Evolutionary conservation across 2,888 invertebrate species (phyloP).

Genomic region (Blastobasis lacticolella): DNA sequence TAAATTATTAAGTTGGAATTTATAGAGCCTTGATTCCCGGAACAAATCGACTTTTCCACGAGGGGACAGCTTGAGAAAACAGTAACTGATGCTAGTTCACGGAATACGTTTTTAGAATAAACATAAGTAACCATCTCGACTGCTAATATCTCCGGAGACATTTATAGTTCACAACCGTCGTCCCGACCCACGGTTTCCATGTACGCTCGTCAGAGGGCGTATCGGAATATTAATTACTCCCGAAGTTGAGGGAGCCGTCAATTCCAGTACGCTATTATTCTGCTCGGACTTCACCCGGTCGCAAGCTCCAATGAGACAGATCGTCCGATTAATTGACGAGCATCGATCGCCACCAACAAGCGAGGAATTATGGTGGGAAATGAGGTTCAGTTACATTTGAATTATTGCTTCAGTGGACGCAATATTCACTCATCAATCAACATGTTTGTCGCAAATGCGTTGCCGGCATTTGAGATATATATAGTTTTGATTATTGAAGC

Average conservation of each 20-base stretch:
- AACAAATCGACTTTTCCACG: no score
- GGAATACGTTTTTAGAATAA: not conserved
- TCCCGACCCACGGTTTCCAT: slow-evolving; percentile 20
- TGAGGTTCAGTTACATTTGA: not conserved
- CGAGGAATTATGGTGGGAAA: slow-evolving; percentile 11
- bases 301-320: slow-evolving; percentile 15
- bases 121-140: not conserved
- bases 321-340: slow-evolving; percentile 16
- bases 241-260: slow-evolving; percentile 41
- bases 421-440: no score
- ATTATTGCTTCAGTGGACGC: no score
- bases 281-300: slow-evolving; percentile 26
- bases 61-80: no score
- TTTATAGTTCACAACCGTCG: not conserved
- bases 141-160: not conserved
- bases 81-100: no score
- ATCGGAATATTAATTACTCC: slow-evolving; percentile 45
- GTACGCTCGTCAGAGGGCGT: slow-evolving; percentile 29
- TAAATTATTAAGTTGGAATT: no score
- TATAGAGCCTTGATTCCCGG: no score
- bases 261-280: slow-evolving; percentile 45
- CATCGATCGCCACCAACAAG: not conserved
- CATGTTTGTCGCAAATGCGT: no score
- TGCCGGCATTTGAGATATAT: no score
- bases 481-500: no score